Evolutionary conservation across 1,140 invertebrate species (phyloP), one percentile per base, ranked within the genome.

Genomic region (Oryzaephilus surinamensis): DNA sequence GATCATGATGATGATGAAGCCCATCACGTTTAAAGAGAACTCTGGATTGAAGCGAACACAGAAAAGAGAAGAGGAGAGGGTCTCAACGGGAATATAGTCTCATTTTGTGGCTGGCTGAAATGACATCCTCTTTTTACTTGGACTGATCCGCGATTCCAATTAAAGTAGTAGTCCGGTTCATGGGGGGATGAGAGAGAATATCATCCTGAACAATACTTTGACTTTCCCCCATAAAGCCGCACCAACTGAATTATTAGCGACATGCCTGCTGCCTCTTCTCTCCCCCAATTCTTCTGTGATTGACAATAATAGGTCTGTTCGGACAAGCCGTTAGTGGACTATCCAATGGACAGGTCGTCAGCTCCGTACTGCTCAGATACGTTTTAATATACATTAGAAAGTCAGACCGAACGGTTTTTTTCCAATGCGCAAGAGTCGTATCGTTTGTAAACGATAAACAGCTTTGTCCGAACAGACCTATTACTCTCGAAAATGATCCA

Each of bases 41-140:
- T 7, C 8, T n/a, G 11, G 8, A 10, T 11, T 11, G 23, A 24
- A 3, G 23, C 0, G 23, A 24, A n/a, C 8, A 24, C 11, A 24
- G 23, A 11, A n/a, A 4, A 3, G 23, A 18, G 32, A 21, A 41
- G 34, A 35, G 36, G 30, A 28, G 31, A 39, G 38, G 38, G 31
- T 42, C 40, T 35, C 46, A 21, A 30, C 20, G 41, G 46, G 36
- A n/a, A n/a, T n/a, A 41, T 41, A 23, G 41, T 39, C 38, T 48
- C 46, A 48, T 48, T 48, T 48, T 48, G 46, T 28, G 41, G 46
- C 27, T 11, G 40, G 32, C 23, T 38, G 38, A 48, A 48, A 48
- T 48, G 46, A 48, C 46, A 48, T 48, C 41, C 46, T 48, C 46
- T 48, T 48, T 48, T 48, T 48, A 48, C 33, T 38, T 34, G 38